Percentiles rank a stretch among this genome's conserved stretches.
These are phyloP conservation scores for Rhyacophila brunnea DNA, from an alignment of 1,140 invertebrate genomes.

Conservation along the genomic window DNA sequence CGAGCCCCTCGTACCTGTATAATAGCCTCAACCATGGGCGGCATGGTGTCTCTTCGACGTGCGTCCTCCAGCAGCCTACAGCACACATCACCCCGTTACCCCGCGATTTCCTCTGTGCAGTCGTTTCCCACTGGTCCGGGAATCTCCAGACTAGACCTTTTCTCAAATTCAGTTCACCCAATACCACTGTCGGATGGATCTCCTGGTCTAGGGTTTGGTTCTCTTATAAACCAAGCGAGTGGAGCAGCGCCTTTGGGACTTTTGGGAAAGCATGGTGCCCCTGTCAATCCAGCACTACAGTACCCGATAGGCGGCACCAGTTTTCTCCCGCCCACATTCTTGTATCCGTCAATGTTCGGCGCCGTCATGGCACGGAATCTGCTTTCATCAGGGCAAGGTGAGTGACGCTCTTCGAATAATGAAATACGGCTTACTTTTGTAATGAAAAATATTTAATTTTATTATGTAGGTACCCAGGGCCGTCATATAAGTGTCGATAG, in stretches of 20 bases:
- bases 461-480: too few relatives aligned
- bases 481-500: too few relatives aligned
- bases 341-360: not conserved
- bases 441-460: too few relatives aligned
- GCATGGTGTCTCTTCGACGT: constrained; percentile 5
- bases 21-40: not conserved
- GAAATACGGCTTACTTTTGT: too few relatives aligned
- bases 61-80: constrained; percentile 3
- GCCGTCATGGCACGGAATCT: not conserved
- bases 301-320: not conserved
- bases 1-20: constrained; percentile 21
- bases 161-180: not conserved
- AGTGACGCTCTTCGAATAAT: too few relatives aligned
- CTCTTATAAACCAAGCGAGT: too few relatives aligned
- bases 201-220: not conserved
- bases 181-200: not conserved
- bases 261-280: not conserved
- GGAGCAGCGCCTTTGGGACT: not conserved
- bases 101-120: constrained; percentile 6
- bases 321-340: not conserved
- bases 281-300: not conserved
- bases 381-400: not conserved
- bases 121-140: not conserved
- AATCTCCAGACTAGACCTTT: not conserved
- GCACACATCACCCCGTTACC: constrained; percentile 10